Conservation (phyloP, 2,888 invertebrate genomes). For the Athripsodes cinereus region DNA sequence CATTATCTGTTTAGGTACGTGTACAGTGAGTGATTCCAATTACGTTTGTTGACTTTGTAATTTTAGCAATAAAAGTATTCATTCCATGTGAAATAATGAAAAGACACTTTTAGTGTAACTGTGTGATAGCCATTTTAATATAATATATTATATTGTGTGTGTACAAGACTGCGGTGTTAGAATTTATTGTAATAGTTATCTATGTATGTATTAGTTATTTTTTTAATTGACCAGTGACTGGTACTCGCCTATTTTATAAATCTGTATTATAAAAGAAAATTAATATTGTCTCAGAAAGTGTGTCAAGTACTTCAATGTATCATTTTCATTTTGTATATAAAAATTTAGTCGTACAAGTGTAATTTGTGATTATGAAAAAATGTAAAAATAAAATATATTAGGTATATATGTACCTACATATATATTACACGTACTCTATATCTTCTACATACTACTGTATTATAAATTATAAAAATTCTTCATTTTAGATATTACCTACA, state of each 20-base stretch:
- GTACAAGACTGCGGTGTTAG: slow-evolving; percentile 26
- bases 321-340: neutral
- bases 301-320: neutral
- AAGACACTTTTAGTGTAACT: slow-evolving; percentile 25
- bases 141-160: slow-evolving; percentile 21
- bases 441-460: too few species aligned
- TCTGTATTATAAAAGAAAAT: neutral
- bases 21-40: slow-evolving; percentile 32
- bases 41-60: slow-evolving; percentile 50
- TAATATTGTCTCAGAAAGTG: neutral
- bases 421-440: too few species aligned
- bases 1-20: slow-evolving; percentile 17
- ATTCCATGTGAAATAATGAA: slow-evolving; percentile 39
- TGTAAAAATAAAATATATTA: too few species aligned
- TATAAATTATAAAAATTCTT: too few species aligned
- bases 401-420: too few species aligned
- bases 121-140: slow-evolving; percentile 25
- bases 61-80: slow-evolving; percentile 51
- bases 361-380: neutral
- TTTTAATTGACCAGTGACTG: slow-evolving; percentile 26
- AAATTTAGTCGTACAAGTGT: neutral
- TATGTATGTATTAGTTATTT: slow-evolving; percentile 17
- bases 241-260: slow-evolving; percentile 20
- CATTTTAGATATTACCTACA: too few species aligned
- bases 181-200: slow-evolving; percentile 6